A percentile compares a stretch with the other conserved stretches of the same genome.
Conservation (phyloP, 37 sponge, comb jelly and placozoan species). For the Theonella swinhoei region DNA sequence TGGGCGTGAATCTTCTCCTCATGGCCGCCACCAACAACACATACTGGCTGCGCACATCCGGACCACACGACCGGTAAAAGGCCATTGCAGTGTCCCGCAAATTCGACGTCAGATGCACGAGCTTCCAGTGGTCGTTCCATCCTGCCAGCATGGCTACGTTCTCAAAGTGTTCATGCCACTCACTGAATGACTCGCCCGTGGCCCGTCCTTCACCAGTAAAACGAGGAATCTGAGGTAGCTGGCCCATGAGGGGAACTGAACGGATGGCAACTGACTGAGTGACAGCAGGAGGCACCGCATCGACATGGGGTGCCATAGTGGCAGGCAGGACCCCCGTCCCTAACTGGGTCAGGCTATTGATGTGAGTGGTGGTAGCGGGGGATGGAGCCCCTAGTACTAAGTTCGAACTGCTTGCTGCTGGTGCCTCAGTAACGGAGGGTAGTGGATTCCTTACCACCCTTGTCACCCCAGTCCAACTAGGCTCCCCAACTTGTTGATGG, state of each 20-base stretch:
- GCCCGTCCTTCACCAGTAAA: conserved; percentile 41
- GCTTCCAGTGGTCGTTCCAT: conserved; percentile 41
- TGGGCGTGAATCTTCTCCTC: conserved; percentile 50
- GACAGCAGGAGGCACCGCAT: not conserved
- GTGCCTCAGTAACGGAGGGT: not conserved
- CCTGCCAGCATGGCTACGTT: conserved; percentile 24
- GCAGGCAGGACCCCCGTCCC: not conserved
- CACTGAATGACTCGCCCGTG: conserved; percentile 44
- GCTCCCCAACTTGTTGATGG: not conserved
- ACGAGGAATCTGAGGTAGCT: conserved; percentile 44
- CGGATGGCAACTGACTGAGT: not conserved
- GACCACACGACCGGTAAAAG: conserved; percentile 60
- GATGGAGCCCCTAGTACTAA: not conserved
- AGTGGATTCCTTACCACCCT: not conserved
- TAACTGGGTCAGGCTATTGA: not conserved
- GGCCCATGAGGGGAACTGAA: not conserved
- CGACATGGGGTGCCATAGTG: not conserved
- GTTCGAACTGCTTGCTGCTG: not conserved
- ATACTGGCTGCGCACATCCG: conserved; percentile 32
- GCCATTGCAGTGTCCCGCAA: conserved; percentile 42
- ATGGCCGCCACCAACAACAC: conserved; percentile 32
- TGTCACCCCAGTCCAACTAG: not conserved
- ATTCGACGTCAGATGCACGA: conserved; percentile 40
- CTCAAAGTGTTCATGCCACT: conserved; percentile 66
- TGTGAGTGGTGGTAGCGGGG: not conserved